Evolutionary conservation across 2,113 vertebrate genomes (phyloP).

Genomic region (Orycteropus afer): DNA sequence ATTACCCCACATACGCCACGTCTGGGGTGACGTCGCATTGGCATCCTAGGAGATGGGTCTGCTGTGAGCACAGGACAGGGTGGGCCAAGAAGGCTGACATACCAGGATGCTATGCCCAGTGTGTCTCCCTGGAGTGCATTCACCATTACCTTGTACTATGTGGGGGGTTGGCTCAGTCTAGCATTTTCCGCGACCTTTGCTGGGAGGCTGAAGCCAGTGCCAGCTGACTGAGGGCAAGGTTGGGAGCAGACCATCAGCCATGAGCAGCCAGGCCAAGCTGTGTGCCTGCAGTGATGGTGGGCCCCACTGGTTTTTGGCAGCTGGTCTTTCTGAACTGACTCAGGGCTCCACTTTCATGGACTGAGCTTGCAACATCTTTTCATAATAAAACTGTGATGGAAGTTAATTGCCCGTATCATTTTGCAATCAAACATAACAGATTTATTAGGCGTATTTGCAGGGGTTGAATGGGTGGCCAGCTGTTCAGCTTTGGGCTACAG

Average conservation of each 20-base stretch:
- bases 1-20: not conserved
- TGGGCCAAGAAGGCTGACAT: slow-evolving; percentile 13
- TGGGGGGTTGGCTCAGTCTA: not conserved
- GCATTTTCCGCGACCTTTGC: slow-evolving; percentile 24
- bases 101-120: slow-evolving; percentile 24
- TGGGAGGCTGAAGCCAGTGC: not conserved
- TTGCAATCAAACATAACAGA: slow-evolving; percentile 57
- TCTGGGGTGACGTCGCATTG: not conserved
- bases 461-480: slow-evolving; percentile 9
- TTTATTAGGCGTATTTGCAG: slow-evolving; percentile 19
- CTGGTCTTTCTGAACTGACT: not conserved
- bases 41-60: not conserved
- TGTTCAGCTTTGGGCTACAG: slow-evolving; percentile 13
- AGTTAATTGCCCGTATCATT: slow-evolving; percentile 60
- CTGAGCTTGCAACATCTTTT: slow-evolving; percentile 47
- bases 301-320: slow-evolving; percentile 42
- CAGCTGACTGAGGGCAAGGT: not conserved
- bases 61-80: not conserved
- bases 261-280: not conserved
- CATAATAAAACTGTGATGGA: slow-evolving; percentile 34
- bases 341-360: not conserved
- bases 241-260: not conserved
- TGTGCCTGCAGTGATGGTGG: slow-evolving; percentile 2
- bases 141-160: not conserved
- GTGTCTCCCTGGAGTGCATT: not conserved